Conservation (phyloP, 2,888 invertebrate genomes). For the Leucania comma region DNA sequence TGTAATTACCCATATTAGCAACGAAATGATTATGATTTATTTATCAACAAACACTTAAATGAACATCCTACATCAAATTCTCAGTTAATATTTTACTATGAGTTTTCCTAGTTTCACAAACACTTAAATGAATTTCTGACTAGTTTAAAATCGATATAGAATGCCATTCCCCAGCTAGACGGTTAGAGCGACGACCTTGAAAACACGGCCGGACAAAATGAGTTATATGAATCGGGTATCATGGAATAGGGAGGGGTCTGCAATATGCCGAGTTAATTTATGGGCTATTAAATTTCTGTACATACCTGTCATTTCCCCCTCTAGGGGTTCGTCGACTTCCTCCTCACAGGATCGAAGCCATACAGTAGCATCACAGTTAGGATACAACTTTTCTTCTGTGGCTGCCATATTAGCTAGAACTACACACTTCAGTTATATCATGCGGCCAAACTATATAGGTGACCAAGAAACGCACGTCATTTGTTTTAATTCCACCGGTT, state of each 20-base stretch:
- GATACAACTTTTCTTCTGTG: constrained; percentile 82
- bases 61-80: background rate
- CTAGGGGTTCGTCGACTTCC: constrained; percentile 93
- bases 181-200: background rate
- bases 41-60: background rate
- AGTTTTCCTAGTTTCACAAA: background rate
- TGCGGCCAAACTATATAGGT: constrained; percentile 28
- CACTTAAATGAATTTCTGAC: background rate
- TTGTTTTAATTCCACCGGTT: constrained; percentile 47
- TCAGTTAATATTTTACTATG: background rate
- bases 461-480: constrained; percentile 12
- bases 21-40: too few relatives aligned
- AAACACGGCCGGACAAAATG: background rate
- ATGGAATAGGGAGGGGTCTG: background rate
- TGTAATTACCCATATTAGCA: too few relatives aligned
- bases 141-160: background rate
- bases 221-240: background rate
- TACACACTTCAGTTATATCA: constrained; percentile 48
- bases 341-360: constrained; percentile 95
- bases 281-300: background rate
- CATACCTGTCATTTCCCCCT: constrained; percentile 91
- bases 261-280: background rate
- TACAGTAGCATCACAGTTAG: constrained; percentile 93
- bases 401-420: constrained; percentile 74
- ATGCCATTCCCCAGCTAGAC: background rate